Percentiles rank a stretch among this genome's conserved stretches.
Evolutionary conservation across 2,113 vertebrate genomes (phyloP).

Genomic region (Oreochromis spilurus): DNA sequence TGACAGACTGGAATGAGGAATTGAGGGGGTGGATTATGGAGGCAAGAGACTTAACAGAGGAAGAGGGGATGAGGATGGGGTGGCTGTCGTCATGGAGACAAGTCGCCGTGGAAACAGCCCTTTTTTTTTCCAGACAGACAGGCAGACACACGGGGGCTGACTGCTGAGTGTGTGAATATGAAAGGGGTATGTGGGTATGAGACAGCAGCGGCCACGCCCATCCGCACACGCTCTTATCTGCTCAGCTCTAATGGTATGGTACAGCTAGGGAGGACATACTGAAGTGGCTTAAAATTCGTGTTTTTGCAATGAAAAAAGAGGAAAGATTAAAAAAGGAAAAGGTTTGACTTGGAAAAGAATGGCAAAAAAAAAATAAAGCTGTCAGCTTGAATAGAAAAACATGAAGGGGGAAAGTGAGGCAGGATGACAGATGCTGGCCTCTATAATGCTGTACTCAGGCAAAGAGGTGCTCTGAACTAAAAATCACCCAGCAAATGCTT

Average conservation of each 20-base stretch:
- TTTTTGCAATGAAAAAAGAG: background rate
- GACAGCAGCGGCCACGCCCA: slow-evolving; percentile 28
- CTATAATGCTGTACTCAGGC: background rate
- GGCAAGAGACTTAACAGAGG: slow-evolving; percentile 46
- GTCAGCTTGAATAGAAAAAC: background rate
- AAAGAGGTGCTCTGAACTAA: background rate
- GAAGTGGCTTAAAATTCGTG: background rate
- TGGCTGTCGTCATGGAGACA: slow-evolving; percentile 64
- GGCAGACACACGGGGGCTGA: slow-evolving; percentile 9
- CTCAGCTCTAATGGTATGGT: background rate
- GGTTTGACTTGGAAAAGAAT: background rate
- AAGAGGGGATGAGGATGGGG: slow-evolving; percentile 45
- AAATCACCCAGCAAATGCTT: background rate
- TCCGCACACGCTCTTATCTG: background rate
- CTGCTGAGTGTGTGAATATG: slow-evolving; percentile 60
- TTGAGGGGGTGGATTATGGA: slow-evolving; percentile 39
- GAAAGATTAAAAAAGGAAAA: background rate
- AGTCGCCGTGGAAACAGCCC: slow-evolving; percentile 62
- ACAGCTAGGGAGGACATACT: background rate
- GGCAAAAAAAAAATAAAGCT: background rate
- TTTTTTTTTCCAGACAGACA: slow-evolving; percentile 43
- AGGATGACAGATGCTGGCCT: background rate
- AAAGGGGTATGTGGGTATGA: slow-evolving; percentile 38
- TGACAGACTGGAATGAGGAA: slow-evolving; percentile 56
- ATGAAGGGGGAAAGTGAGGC: background rate